Base-by-base conservation (phyloP, 1,140 invertebrate genomes). In the Drosophila arizonae region DNA sequence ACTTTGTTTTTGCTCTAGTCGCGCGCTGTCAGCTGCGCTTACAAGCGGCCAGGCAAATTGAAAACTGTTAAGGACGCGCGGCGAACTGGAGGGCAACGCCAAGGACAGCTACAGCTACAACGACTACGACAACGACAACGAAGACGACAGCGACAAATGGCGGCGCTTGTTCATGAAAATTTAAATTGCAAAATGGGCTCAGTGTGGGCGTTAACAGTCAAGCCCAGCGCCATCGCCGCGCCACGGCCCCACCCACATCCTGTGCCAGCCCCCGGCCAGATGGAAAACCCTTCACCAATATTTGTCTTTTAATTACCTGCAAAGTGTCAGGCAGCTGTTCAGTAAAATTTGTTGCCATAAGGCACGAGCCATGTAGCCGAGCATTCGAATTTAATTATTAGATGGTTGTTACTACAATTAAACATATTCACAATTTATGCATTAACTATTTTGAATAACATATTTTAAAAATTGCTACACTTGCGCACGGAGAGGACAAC, bases 161-260 rank as follows among this genome's bases (percentile, higher is more conserved):
- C 78, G 81, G 64, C 62, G 79, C 81, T 86, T 86, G 81, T 86
- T 86, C 81, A 86, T 87, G 82, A 86, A 86, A 87, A 86, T 86
- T 86, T 81, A 86, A 86, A 86, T 86, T 86, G 82, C 82, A 79
- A 86, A 86, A 87, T 86, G 82, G 79, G 72, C 76, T 82, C 79
- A 79, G 52, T 68, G 72, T 73, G 78, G 82, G 75, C 50, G 75
- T 63, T 64, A 68, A 70, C 67, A 60, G 28, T 69, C 36, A 63
- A 28, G 51, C 36, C 54, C 26, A 33, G 33, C 33, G 8, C n/a
- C 17, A 17, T 48, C 1, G 51, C 28, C 17, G 6, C 36, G 33
- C 6, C 43, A 9, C 28, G 13, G 1, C 48, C 56, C 2, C 3
- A 5, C 39, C 50, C 36, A 15, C 0, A 3, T 24, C 8, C 30